These are phyloP conservation scores for Pyxicephalus adspersus DNA, from an alignment of 2,113 vertebrate genomes.

Conservation along the genomic window DNA sequence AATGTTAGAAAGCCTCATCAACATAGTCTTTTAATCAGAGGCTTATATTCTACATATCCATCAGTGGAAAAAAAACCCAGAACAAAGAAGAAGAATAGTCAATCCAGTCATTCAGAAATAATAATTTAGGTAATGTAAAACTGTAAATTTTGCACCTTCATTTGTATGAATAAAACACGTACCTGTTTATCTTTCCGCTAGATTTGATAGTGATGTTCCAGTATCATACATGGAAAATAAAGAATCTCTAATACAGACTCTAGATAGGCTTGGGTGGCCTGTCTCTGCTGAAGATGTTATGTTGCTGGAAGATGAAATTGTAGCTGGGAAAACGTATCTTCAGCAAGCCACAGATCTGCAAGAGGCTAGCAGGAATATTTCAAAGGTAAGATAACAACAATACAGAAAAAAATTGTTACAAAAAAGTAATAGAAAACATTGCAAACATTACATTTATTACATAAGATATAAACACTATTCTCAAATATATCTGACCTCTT, in stretches of 20 bases:
- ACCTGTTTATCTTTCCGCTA: slow-evolving; percentile 42
- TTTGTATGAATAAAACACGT: background rate
- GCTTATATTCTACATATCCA: too few relatives aligned
- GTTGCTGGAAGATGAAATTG: slow-evolving; percentile 77
- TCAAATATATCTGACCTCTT: too few relatives aligned
- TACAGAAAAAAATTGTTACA: background rate
- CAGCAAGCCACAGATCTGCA: slow-evolving; percentile 77
- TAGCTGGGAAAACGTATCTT: slow-evolving; percentile 68
- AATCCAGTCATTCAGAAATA: too few relatives aligned
- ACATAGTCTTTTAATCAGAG: too few relatives aligned
- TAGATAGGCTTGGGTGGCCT: slow-evolving; percentile 75
- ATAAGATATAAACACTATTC: too few relatives aligned
- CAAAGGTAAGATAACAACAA: slow-evolving; percentile 53
- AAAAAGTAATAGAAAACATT: too few relatives aligned
- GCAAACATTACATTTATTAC: too few relatives aligned
- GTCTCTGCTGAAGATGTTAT: slow-evolving; percentile 73
- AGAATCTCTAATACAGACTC: slow-evolving; percentile 67
- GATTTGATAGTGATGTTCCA: slow-evolving; percentile 70
- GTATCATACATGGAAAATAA: slow-evolving; percentile 74
- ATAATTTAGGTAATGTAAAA: too few relatives aligned
- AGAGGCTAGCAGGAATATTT: slow-evolving; percentile 63
- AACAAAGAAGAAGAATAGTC: too few relatives aligned
- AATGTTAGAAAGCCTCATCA: too few relatives aligned
- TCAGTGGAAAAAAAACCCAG: too few relatives aligned
- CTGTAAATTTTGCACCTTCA: too few relatives aligned